phyloP scores from a whole-genome alignment of 2,113 vertebrate genomes.

The Mus pahari region DNA sequence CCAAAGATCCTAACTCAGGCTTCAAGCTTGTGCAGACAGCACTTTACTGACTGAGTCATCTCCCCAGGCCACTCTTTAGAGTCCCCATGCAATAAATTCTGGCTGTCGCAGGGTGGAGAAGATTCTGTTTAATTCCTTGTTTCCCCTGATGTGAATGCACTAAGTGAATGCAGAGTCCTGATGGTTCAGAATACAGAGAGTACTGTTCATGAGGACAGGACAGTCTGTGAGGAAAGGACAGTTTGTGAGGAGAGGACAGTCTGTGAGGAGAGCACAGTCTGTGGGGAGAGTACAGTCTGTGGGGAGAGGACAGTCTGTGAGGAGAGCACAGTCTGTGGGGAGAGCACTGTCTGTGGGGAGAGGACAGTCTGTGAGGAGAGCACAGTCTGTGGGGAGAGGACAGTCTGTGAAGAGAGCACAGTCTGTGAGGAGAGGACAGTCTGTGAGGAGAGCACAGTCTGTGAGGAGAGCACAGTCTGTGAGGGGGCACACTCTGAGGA shows the following conservation, averaged over 20 bases:
- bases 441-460: neutral
- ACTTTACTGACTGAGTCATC: neutral
- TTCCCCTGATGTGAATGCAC: neutral
- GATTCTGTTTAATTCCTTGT: neutral
- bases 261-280: neutral
- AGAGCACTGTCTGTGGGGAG: rapidly evolving
- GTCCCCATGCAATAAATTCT: neutral
- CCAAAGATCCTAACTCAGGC: neutral
- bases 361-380: neutral
- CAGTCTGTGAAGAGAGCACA: neutral
- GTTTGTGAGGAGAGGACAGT: neutral
- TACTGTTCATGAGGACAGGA: neutral
- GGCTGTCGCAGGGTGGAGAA: too few relatives aligned
- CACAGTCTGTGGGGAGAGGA: neutral
- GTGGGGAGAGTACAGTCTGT: neutral
- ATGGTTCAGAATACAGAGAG: neutral
- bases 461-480: neutral
- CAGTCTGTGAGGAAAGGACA: neutral
- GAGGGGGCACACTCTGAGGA: neutral
- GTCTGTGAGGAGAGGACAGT: neutral
- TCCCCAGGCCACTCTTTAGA: neutral
- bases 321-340: neutral
- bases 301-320: neutral
- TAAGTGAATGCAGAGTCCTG: neutral
- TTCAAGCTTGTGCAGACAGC: neutral